Base-by-base conservation (phyloP, 2,888 invertebrate genomes). In the Drosophila maculinotata region DNA sequence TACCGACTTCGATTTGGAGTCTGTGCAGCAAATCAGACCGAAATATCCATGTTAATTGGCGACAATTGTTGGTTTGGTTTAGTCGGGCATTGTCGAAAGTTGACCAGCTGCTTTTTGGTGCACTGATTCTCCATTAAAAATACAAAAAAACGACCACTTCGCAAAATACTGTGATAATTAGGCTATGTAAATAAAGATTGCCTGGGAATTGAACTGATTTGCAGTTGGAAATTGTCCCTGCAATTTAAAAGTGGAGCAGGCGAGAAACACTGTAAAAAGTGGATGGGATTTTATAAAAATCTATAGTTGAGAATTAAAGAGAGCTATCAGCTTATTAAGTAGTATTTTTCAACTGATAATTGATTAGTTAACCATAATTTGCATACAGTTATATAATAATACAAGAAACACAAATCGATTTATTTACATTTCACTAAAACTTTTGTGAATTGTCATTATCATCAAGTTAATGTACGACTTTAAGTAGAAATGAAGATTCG, bases 21-120 rank as follows among this genome's bases (percentile, higher is more conserved):
- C 51, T 57, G 54, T 44, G 14, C 31, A 9, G 30, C 52, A 38
- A 69, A 69, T 53, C 44, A 65, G 54, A 51, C 59, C 59, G 39
- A n/a, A n/a, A n/a, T n/a, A n/a, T n/a, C 38, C 44, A 71, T 62
- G 64, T 81, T 81, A 81, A 81, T 81, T 81, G 83, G 80, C 86
- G 86, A 86, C 81, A 81, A 83, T 81, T 86, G 81, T 83, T 53
- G 79, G 77, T 72, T 77, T 45, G 23, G 10, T 39, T 39, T 25
- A 35, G 31, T n/a, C 23, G 9, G 20, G 17, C 25, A 20, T 4
- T 36, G 54, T 54, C 49, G 72, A 72, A 79, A 79, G 72, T 76
- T 63, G 41, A 17, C 38, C 53, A 63, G 76, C 69, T 82, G 79
- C 53, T 47, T 6, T 42, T 49, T 60, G 58, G 58, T 45, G 63